phyloP scores from a whole-genome alignment of 2,797 vertebrate genomes.

The Rachycentron canadum region DNA sequence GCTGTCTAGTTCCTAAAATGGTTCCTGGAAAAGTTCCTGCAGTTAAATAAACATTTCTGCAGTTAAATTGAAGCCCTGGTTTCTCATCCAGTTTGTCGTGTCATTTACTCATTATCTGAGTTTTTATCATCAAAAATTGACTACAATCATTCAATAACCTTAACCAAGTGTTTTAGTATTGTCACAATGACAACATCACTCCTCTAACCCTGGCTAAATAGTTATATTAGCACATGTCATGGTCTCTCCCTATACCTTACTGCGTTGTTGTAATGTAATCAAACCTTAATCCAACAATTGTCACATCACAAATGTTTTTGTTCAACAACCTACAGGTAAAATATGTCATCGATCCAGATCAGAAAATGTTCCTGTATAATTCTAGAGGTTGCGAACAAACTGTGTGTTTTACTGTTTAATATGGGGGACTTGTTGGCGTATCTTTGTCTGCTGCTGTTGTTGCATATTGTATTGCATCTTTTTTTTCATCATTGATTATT shows the following conservation, averaged over 20 bases:
- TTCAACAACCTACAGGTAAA: too few species aligned
- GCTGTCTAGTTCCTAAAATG: not conserved
- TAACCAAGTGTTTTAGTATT: too few species aligned
- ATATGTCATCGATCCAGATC: not conserved
- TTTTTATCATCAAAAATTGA: not conserved
- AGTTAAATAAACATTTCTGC: not conserved
- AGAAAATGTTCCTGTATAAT: not conserved
- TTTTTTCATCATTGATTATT: constrained; percentile 46
- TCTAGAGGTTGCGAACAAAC: not conserved
- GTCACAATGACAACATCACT: not conserved
- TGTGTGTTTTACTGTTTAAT: too few species aligned
- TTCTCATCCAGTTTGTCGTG: too few species aligned
- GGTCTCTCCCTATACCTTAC: not conserved
- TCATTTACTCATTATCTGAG: not conserved
- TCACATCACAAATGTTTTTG: too few species aligned
- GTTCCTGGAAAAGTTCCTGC: not conserved
- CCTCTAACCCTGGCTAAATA: too few species aligned
- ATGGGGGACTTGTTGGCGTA: not conserved
- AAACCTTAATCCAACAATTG: not conserved
- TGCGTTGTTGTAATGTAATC: not conserved
- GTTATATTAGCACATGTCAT: not conserved
- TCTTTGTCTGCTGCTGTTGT: constrained; percentile 6
- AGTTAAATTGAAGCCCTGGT: not conserved
- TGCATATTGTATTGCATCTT: constrained; percentile 3
- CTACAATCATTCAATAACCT: too few species aligned